Percentiles rank a stretch among this genome's conserved stretches.
Conservation (phyloP, 2,113 vertebrate genomes). For the Lepidothrix coronata region DNA sequence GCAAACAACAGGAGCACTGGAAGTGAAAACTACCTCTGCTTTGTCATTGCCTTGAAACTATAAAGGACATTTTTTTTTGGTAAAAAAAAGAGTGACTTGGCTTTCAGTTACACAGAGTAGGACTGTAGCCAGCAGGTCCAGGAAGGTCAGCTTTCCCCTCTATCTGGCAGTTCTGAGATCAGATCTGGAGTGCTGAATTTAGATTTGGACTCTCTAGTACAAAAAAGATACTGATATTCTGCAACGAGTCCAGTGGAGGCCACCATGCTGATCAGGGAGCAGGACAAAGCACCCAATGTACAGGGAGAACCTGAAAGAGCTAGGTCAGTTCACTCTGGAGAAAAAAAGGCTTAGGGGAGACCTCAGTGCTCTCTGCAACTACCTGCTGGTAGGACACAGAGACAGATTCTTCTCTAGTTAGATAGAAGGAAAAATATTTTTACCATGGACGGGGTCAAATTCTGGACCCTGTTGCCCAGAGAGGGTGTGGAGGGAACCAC, state of each 20-base stretch:
- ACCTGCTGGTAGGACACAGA: neutral
- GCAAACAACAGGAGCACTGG: neutral
- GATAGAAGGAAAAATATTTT: neutral
- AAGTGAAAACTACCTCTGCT: neutral
- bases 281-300: fast-evolving
- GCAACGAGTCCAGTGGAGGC: fast-evolving
- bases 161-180: neutral
- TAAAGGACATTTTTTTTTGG: neutral
- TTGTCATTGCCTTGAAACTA: neutral
- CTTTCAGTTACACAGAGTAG: neutral
- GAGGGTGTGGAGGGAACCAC: neutral
- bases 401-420: neutral
- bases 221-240: neutral
- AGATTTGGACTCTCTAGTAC: neutral
- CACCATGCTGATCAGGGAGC: neutral
- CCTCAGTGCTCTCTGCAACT: neutral
- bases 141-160: neutral
- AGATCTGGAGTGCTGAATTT: neutral
- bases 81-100: neutral
- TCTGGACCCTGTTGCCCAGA: fast-evolving
- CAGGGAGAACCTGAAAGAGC: neutral
- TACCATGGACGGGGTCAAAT: neutral
- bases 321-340: neutral
- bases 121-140: neutral
- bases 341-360: neutral